These are phyloP conservation scores for Loxodonta africana DNA, from an alignment of 2,113 vertebrate species.

Conservation along the genomic window DNA sequence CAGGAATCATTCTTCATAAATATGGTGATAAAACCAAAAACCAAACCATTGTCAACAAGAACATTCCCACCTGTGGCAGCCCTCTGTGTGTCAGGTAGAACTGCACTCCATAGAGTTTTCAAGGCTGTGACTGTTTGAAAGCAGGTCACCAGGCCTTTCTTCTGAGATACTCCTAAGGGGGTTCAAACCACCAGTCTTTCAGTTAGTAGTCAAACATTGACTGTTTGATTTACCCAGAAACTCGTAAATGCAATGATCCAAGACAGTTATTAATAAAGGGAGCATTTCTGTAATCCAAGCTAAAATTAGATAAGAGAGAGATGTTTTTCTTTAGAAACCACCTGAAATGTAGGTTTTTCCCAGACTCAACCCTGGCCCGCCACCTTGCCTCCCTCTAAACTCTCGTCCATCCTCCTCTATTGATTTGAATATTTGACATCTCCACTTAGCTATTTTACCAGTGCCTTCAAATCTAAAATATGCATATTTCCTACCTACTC, in stretches of 20 bases:
- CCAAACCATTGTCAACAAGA: too few relatives aligned
- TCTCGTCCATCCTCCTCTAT: neutral
- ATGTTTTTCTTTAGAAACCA: neutral
- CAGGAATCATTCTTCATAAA: neutral
- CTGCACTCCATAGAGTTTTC: too few relatives aligned
- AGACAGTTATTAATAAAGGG: neutral
- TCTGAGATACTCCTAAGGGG: too few relatives aligned
- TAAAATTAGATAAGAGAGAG: neutral
- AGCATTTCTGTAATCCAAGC: neutral
- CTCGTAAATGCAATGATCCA: neutral
- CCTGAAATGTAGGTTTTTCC: neutral
- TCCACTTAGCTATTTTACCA: neutral
- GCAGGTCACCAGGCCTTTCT: too few relatives aligned
- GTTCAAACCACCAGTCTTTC: too few relatives aligned
- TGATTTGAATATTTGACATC: neutral
- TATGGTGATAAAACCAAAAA: too few relatives aligned
- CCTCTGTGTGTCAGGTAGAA: too few relatives aligned
- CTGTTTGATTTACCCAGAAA: too few relatives aligned
- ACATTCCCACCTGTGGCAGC: too few relatives aligned
- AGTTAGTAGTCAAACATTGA: too few relatives aligned
- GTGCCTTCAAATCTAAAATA: neutral
- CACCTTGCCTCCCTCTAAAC: neutral
- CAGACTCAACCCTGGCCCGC: neutral
- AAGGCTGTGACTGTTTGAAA: too few relatives aligned
- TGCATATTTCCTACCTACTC: rapidly evolving